These are phyloP conservation scores for Anguilla anguilla DNA, from an alignment of 2,797 vertebrate genomes.

Conservation along the genomic window DNA sequence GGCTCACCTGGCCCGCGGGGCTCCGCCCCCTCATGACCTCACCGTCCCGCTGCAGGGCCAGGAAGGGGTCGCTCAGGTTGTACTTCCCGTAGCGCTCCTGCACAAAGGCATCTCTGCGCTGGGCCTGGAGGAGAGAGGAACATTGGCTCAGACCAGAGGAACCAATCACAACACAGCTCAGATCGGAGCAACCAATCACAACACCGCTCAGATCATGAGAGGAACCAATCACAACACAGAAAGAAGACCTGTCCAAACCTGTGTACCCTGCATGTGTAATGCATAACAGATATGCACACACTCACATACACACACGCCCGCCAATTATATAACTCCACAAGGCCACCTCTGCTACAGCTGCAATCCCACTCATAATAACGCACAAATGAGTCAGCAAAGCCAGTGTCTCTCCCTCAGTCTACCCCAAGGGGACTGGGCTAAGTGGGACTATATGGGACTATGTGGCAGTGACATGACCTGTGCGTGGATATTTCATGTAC, in stretches of 20 bases:
- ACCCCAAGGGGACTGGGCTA: background rate
- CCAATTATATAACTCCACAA: background rate
- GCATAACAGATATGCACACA: too few relatives aligned
- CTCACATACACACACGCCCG: background rate
- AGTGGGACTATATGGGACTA: too few relatives aligned
- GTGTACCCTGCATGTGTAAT: too few relatives aligned
- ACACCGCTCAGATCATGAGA: background rate
- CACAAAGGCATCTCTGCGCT: conserved; percentile 88
- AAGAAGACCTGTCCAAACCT: background rate
- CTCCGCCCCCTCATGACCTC: conserved; percentile 76
- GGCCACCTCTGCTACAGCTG: background rate
- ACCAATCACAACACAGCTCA: background rate
- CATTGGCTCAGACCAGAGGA: background rate
- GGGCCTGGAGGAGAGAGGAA: conserved; percentile 74
- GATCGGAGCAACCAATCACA: background rate
- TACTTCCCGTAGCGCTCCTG: conserved; percentile 95
- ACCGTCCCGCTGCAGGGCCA: conserved; percentile 93
- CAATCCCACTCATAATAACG: background rate
- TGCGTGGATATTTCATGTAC: too few relatives aligned
- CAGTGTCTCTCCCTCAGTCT: background rate
- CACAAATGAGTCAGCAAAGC: background rate
- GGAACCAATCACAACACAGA: background rate
- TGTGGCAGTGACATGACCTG: background rate
- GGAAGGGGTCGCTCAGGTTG: conserved; percentile 91
- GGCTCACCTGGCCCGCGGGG: conserved; percentile 71